A percentile compares a stretch with the other conserved stretches of the same genome.
Conservation (phyloP, 2,113 vertebrate species). For the Rhea pennata region DNA sequence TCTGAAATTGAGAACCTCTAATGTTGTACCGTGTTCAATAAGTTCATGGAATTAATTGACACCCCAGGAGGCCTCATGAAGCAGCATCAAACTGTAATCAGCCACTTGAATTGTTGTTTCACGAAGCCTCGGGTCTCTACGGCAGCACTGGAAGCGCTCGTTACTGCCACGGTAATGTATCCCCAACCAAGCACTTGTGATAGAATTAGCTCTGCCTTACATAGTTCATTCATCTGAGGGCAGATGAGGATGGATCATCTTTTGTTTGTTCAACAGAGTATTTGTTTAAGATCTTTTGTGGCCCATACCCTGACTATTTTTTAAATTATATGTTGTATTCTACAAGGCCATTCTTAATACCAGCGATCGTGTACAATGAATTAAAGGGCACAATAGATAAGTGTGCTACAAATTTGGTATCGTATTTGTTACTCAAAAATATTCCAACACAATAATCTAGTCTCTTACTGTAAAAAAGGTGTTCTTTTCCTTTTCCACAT, state of each 20-base stretch:
- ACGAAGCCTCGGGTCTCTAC: constrained; percentile 42
- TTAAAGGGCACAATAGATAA: not conserved
- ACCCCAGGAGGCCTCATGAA: constrained; percentile 15
- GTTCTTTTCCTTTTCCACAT: not conserved
- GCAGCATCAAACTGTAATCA: constrained; percentile 55
- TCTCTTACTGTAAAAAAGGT: not conserved
- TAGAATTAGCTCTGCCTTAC: constrained; percentile 42
- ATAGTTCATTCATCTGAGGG: constrained; percentile 39
- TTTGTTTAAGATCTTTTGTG: constrained; percentile 28
- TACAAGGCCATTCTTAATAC: not conserved
- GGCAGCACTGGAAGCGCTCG: constrained; percentile 8
- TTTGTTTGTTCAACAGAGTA: not conserved
- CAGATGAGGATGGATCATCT: constrained; percentile 30
- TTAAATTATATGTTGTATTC: not conserved
- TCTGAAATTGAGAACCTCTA: constrained; percentile 45
- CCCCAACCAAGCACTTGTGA: constrained; percentile 21
- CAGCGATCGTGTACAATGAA: not conserved
- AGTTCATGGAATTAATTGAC: constrained; percentile 63
- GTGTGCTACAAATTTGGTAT: not conserved
- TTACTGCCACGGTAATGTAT: constrained; percentile 37
- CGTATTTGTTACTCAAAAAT: not conserved
- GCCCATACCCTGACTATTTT: not conserved
- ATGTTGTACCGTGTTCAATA: constrained; percentile 20
- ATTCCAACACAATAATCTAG: not conserved
- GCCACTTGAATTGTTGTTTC: constrained; percentile 44